Evolutionary conservation across 2,797 vertebrate species (phyloP), one percentile per base, ranked within the genome.

Genomic region (Telmatherina bonti): DNA sequence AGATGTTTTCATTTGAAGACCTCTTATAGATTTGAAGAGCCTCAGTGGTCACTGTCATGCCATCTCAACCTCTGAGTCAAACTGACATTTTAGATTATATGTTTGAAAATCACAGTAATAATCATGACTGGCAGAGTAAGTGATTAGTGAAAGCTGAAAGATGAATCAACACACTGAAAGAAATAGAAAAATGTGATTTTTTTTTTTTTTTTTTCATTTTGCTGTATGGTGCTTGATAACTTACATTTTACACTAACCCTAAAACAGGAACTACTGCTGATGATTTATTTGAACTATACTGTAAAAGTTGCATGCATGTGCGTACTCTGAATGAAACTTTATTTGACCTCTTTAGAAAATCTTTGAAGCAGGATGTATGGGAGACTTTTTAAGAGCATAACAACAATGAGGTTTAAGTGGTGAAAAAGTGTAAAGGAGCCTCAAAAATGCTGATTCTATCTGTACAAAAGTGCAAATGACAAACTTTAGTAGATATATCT

Each of bases 11-110:
- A 38, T 12, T 38, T 38, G 11, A 12, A 38, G 36, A 38, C 11
- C 11, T 11, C 4, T 56, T 57, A 69, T 43, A 81, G 35, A 54
- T 79, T 78, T 55, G 81, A 76, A 55, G 36, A 57, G 81, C 59
- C 24, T 77, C 57, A 75, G 60, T 74, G 62, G 12, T 29, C 16
- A 69, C 1, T 74, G 27, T 66, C 22, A 79, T 76, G 61, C 10
- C 35, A 57, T 27, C n/a, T 80, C n/a, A 56, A 59, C 16, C 27
- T 8, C 29, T 11, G 60, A 20, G 26, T 58, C 29, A 20, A 56
- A 62, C 6, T 62, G 16, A 36, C 36, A 60, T 4, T 59, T 65
- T 26, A 16, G 0, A 38, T 65, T 47, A 26, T 27, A 33, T 31
- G 13, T 49, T 51, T 56, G 2, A 67, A 60, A 70, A 76, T 56